Percentiles rank a stretch among this genome's conserved stretches.
Conservation (phyloP, 35 echinoderm and acorn worm species). For the Heliocidaris erythrogramma region DNA sequence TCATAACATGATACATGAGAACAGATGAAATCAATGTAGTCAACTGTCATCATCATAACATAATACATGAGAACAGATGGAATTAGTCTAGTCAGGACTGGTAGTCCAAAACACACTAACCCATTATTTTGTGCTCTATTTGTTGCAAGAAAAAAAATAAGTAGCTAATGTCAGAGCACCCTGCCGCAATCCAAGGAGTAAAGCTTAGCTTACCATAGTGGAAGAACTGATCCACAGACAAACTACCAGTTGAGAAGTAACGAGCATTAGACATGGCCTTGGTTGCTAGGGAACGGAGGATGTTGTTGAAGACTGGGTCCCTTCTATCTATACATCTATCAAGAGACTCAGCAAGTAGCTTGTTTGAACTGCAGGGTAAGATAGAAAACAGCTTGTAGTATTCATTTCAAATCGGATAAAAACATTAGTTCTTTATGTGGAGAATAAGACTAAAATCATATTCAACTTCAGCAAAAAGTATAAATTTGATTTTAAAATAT, state of each 20-base stretch:
- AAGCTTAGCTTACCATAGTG: constrained; percentile 81
- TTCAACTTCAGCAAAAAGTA: no score
- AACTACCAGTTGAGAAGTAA: constrained; percentile 95
- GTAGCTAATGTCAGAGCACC: neutral
- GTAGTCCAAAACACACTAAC: no score
- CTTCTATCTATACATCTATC: constrained; percentile 78
- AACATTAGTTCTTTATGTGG: no score
- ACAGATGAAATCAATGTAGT: neutral
- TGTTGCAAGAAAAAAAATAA: no score
- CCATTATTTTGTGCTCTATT: no score
- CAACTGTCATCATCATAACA: neutral
- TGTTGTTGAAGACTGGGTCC: constrained; percentile 78
- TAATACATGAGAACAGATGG: neutral
- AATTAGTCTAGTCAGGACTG: no score
- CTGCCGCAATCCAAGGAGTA: neutral
- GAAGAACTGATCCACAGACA: constrained; percentile 79
- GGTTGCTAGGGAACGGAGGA: constrained; percentile 92
- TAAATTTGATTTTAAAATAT: no score
- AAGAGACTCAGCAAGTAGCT: constrained; percentile 85
- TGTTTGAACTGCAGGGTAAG: constrained; percentile 72
- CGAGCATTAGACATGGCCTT: constrained; percentile 99
- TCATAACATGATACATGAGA: neutral
- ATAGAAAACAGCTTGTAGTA: neutral
- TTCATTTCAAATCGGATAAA: no score
- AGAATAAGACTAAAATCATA: no score